phyloP scores from a whole-genome alignment of 2,888 invertebrate species.

The Sthenelais limicola region DNA sequence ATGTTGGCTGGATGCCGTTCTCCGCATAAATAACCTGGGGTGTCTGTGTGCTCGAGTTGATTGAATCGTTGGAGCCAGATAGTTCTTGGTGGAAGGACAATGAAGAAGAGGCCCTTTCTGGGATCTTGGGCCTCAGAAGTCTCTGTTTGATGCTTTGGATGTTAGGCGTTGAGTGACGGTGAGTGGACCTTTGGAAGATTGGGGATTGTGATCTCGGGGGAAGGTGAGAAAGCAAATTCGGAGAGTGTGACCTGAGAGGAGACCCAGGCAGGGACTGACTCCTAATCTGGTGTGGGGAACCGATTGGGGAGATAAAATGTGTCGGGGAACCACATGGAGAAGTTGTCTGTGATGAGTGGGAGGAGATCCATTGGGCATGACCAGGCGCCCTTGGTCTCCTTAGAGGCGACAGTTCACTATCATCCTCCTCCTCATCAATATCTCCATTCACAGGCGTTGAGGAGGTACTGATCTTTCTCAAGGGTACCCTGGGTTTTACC shows the following conservation, averaged over 20 bases:
- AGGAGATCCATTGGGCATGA: not conserved
- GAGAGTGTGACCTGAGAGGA: constrained; percentile 27
- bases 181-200: constrained; percentile 3
- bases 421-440: not conserved
- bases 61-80: constrained; percentile 5
- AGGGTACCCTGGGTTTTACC: not conserved
- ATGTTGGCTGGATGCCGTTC: constrained; percentile 29
- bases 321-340: constrained; percentile 14
- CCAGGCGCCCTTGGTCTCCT: not conserved
- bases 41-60: constrained; percentile 18
- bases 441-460: not conserved
- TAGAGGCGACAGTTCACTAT: constrained; percentile 11
- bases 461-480: not conserved
- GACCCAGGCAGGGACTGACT: constrained; percentile 23
- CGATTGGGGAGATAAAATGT: constrained; percentile 21
- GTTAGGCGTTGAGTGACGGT: constrained; percentile 30
- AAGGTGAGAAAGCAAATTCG: constrained; percentile 16
- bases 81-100: not conserved
- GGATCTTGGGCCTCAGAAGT: constrained; percentile 27
- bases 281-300: constrained; percentile 15
- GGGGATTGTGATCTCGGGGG: constrained; percentile 22
- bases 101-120: constrained; percentile 31
- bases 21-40: constrained; percentile 13
- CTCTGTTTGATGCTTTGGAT: constrained; percentile 19
- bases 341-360: constrained; percentile 18